phyloP scores from a whole-genome alignment of 2,888 invertebrate genomes.

The Phrixothrix hirtus region DNA sequence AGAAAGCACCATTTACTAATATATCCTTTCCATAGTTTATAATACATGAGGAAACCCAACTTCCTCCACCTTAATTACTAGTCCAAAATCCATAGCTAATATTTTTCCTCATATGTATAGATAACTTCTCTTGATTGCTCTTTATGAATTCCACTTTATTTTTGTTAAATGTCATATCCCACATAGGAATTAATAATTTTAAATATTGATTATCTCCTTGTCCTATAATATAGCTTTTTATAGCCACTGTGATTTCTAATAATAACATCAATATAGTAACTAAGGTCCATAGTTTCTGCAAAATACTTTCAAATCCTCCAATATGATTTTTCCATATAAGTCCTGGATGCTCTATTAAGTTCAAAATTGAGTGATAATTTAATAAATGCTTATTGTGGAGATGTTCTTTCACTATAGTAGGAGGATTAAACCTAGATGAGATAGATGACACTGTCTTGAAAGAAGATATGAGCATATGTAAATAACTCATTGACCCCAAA shows the following conservation, averaged over 20 bases:
- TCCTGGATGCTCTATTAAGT: too few relatives aligned
- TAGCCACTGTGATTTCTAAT: not conserved
- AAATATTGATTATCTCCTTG: not conserved
- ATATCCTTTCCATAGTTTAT: not conserved
- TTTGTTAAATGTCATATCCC: too few relatives aligned
- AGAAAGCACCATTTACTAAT: not conserved
- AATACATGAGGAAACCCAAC: not conserved
- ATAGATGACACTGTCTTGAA: not conserved
- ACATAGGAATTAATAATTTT: not conserved
- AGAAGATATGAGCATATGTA: slow-evolving; percentile 1
- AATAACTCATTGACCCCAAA: not conserved
- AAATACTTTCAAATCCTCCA: not conserved
- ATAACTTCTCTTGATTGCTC: too few relatives aligned
- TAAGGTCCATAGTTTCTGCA: not conserved
- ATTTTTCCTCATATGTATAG: too few relatives aligned
- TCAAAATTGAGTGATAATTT: too few relatives aligned
- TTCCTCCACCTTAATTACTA: not conserved
- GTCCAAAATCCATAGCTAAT: not conserved
- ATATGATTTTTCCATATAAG: slow-evolving; percentile 1
- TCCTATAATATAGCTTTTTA: not conserved
- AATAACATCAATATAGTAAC: not conserved
- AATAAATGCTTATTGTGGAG: not conserved
- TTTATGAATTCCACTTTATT: too few relatives aligned
- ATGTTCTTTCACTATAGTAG: too few relatives aligned
- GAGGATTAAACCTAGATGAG: not conserved